These are phyloP conservation scores for Ctena decussata DNA, from an alignment of 2,888 invertebrate species.

Conservation along the genomic window DNA sequence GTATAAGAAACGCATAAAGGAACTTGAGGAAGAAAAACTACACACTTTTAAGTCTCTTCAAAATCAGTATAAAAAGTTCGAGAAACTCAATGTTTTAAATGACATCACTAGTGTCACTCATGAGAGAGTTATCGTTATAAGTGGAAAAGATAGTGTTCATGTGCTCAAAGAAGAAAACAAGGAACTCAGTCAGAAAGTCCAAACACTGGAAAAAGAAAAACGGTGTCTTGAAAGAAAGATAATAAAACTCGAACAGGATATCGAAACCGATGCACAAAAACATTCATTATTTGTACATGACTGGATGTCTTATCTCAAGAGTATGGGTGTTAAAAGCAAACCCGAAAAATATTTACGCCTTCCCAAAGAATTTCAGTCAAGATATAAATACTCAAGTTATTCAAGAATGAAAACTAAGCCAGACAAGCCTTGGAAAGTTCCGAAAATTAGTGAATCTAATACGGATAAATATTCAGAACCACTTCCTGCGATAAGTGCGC, in stretches of 20 bases:
- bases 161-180: slow-evolving; percentile 21
- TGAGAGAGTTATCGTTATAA: background rate
- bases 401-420: too few species aligned
- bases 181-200: slow-evolving; percentile 14
- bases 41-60: background rate
- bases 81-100: background rate
- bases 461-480: background rate
- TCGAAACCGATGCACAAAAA: background rate
- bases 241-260: background rate
- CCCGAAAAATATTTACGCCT: too few species aligned
- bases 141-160: background rate
- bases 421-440: background rate
- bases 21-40: slow-evolving; percentile 15
- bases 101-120: background rate
- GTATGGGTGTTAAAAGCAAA: background rate
- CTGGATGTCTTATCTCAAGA: background rate
- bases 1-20: slow-evolving; percentile 6
- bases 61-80: background rate
- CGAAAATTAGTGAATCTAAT: background rate
- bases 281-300: background rate
- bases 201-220: slow-evolving; percentile 12
- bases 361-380: too few species aligned
- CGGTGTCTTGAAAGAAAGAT: slow-evolving; percentile 1
- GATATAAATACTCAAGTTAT: too few species aligned
- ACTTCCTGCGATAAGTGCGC: background rate